These are phyloP conservation scores for Diadema setosum DNA, from an alignment of 35 echinoderm and acorn worm species.

Conservation along the genomic window DNA sequence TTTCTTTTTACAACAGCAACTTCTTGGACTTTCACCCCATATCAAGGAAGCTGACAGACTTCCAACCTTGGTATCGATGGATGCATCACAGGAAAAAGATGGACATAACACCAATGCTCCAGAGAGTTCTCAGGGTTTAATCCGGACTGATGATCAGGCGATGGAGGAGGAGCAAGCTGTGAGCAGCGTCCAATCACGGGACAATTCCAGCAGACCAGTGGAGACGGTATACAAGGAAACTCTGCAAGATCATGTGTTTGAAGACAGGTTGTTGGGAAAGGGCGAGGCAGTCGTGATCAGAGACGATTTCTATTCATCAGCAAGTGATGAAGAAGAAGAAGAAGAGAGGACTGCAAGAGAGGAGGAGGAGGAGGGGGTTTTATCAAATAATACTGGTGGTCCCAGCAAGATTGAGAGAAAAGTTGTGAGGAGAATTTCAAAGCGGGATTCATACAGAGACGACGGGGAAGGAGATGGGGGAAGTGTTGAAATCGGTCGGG, in stretches of 20 bases:
- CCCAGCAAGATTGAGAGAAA: too few relatives aligned
- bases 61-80: conserved; percentile 19
- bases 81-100: background rate
- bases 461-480: background rate
- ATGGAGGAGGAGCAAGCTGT: background rate
- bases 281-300: background rate
- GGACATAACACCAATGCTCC: conserved; percentile 15
- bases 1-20: background rate
- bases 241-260: background rate
- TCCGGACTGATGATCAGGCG: conserved; percentile 6
- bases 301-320: background rate
- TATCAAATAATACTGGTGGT: too few relatives aligned
- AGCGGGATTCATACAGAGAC: background rate
- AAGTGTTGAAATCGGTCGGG: background rate
- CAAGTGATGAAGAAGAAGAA: background rate
- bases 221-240: background rate
- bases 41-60: background rate
- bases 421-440: background rate
- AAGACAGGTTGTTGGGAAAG: background rate
- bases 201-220: background rate
- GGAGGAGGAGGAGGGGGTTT: background rate
- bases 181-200: background rate
- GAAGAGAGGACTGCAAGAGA: background rate
- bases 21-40: conserved; percentile 3
- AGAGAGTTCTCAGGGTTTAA: conserved; percentile 38